Base-by-base conservation (phyloP, 2,797 vertebrate genomes). In the Rachycentron canadum region DNA sequence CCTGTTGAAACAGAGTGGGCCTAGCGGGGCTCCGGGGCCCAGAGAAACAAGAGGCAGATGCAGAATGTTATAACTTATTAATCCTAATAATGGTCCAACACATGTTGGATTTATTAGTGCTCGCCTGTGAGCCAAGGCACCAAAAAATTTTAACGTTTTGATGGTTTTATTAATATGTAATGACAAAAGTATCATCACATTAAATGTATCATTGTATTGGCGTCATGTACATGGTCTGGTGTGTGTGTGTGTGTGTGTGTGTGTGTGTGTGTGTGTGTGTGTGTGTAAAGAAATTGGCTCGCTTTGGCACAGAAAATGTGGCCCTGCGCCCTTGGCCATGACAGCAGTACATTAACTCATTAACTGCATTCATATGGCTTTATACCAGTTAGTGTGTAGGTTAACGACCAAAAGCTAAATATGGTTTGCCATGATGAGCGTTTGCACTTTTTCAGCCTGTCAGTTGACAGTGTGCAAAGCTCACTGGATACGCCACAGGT, bases 21-120 rank as follows among this genome's bases (percentile, higher is more conserved):
- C 82, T 83, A 32, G 80, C 69, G 69, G 83, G 87, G 71, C 69
- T 83, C 84, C 78, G 65, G 80, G 83, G 80, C 79, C 69, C 77
- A 5, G 75, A 79, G 79, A 91, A 90, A 90, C 89, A 86, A 84
- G 85, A 86, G 76, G 83, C 90, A 92, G 89, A 90, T 86, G 84
- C 86, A 74, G 69, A 74, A 79, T 78, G 86, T 73, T 86, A 73
- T 43, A 81, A 92, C 19, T 59, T 82, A 89, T 90, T 92, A 83
- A 89, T 89, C 68, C 82, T 78, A 78, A 80, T 85, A 83, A 91
- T 43, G 78, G 73, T 53, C n/a, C 43, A 63, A 65, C 80, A 84
- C 84, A 86, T 71, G 56, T 50, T 83, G 82, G 64, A 47, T 73
- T 64, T 83, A 83, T 81, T 80, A 76, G 76, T 2, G 30, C 16